Evolutionary conservation across 1,140 invertebrate genomes (phyloP), one percentile per base, ranked within the genome.

Genomic region (Marisa cornuarietis): DNA sequence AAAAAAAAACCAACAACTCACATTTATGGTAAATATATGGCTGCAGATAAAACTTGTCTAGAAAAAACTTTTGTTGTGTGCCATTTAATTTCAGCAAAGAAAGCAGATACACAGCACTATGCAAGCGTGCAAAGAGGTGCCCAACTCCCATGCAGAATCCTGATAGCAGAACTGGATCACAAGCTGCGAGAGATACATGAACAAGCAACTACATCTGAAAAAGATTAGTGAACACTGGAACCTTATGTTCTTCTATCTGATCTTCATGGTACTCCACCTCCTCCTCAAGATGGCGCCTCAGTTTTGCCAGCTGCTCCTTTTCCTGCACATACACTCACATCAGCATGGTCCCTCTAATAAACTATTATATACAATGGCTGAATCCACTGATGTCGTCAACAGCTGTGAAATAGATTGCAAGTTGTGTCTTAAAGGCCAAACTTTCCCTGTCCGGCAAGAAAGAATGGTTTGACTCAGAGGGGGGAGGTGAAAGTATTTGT

Each of bases 201-300:
- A 22, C 42, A 72, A 51, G 54, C 49, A 10, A 9, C 51, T n/a
- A 73, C 14, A 24, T 22, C 51, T 24, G 51, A 52, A 16, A 14
- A 52, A n/a, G 42, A 73, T 24, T 13, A n/a, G 42, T 52, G n/a
- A 14, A 22, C 58, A 66, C 3, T 24, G 49, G 26, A 73, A 82
- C 83, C 81, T 84, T 69, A 61, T 79, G 83, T 61, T 72, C 79
- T n/a, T 82, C 63, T 24, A 84, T 84, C 78, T 84, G 78, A 13
- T 82, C 78, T 31, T 80, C 71, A 65, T 82, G 83, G 68, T 80
- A 84, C 8, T 81, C 49, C 16, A 80, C 73, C 66, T 84, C 78
- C 9, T 84, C 80, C 31, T 72, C 18, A 8, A 84, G 22, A 26
- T 80, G 76, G 61, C 82, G 76, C 49, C 75, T 69, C 20, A 82